Percentiles rank a stretch among this genome's conserved stretches.
These are phyloP conservation scores for Chromis chromis DNA, from an alignment of 2,797 vertebrate genomes.

Conservation along the genomic window DNA sequence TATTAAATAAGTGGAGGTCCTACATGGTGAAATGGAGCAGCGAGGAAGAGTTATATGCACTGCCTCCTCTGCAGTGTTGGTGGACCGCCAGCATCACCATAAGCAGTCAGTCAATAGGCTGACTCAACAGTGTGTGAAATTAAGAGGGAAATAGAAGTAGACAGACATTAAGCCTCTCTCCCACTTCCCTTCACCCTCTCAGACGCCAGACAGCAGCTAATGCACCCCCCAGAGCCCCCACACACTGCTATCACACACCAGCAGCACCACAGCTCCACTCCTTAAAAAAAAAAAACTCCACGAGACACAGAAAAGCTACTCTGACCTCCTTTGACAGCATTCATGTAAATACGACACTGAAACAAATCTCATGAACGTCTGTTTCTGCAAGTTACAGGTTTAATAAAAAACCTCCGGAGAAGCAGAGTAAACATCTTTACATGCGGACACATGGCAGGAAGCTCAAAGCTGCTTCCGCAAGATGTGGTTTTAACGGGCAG, in stretches of 20 bases:
- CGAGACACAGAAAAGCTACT: conserved; percentile 32
- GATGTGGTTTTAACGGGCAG: conserved; percentile 22
- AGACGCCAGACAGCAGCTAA: conserved; percentile 79
- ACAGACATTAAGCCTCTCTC: conserved; percentile 82
- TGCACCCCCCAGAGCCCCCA: conserved; percentile 62
- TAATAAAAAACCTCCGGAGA: conserved; percentile 44
- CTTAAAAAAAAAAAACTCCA: conserved; percentile 36
- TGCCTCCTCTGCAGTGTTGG: conserved; percentile 72
- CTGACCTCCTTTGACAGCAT: conserved; percentile 59
- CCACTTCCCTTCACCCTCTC: conserved; percentile 73
- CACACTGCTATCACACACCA: conserved; percentile 72
- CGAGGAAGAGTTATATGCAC: conserved; percentile 72
- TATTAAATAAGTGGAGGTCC: conserved; percentile 77
- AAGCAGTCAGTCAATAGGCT: conserved; percentile 83
- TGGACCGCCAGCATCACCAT: conserved; percentile 77
- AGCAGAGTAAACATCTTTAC: conserved; percentile 36
- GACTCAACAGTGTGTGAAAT: conserved; percentile 87
- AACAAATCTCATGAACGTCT: conserved; percentile 38
- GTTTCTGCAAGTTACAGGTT: conserved; percentile 42
- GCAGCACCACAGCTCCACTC: conserved; percentile 64
- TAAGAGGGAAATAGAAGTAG: conserved; percentile 85
- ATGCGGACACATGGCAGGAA: conserved; percentile 31
- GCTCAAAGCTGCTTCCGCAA: conserved; percentile 23
- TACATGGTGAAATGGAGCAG: conserved; percentile 75
- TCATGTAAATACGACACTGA: conserved; percentile 51